Evolutionary conservation across 2,888 invertebrate species (phyloP).

Genomic region (Oeneis ivallda): DNA sequence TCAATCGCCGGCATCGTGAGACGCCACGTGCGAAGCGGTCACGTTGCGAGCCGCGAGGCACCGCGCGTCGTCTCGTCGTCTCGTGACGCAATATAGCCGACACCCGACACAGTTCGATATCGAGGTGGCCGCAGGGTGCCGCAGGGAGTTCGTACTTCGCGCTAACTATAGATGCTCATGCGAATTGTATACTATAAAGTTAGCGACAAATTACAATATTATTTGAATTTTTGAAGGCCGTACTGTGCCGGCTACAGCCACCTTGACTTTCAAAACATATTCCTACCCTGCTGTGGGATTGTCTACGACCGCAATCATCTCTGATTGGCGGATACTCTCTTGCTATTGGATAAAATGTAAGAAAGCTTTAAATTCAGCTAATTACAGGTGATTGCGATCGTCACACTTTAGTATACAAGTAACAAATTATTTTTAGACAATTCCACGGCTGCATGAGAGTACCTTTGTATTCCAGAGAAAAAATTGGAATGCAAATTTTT

Average conservation of each 20-base stretch:
- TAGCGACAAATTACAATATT: neutral
- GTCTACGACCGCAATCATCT: no score
- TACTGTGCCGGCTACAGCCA: neutral
- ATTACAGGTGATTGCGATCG: no score
- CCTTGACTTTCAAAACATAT: neutral
- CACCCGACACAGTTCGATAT: constrained; percentile 8
- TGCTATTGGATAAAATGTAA: no score
- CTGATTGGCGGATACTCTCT: no score
- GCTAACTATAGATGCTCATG: neutral
- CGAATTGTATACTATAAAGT: neutral
- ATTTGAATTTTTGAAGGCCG: neutral
- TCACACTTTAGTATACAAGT: no score
- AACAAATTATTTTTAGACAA: no score
- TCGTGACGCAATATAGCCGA: constrained; percentile 39
- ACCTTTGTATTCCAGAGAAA: neutral
- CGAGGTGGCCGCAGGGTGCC: no score
- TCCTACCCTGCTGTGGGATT: neutral
- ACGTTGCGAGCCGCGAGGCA: constrained; percentile 49
- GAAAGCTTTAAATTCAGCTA: no score
- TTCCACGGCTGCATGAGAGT: neutral
- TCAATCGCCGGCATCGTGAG: constrained; percentile 35
- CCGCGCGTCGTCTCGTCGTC: constrained; percentile 42
- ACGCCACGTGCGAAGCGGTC: constrained; percentile 44
- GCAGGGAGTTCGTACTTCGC: no score
- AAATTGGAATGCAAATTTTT: neutral